These are phyloP conservation scores for Nasonia longicornis DNA, from an alignment of 1,140 invertebrate species.

Conservation along the genomic window DNA sequence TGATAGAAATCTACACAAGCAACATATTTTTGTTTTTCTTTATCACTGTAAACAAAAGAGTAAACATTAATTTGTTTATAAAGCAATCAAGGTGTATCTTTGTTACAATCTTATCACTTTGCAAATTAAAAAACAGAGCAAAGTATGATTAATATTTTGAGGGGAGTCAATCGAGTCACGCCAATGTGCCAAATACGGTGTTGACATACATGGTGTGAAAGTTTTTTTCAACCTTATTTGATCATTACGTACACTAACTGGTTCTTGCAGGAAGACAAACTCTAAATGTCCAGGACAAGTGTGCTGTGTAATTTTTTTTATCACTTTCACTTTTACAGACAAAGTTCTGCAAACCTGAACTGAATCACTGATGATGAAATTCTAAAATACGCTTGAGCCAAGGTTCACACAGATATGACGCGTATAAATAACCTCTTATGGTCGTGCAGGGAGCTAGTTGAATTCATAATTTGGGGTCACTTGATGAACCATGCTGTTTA, in stretches of 20 bases:
- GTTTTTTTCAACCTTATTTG: constrained; percentile 55
- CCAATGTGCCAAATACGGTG: constrained; percentile 12
- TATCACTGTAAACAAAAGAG: not conserved
- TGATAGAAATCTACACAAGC: not conserved
- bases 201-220: constrained; percentile 67
- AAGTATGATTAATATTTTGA: not conserved
- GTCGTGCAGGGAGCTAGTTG: not conserved
- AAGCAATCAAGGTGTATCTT: too few relatives aligned
- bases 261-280: constrained; percentile 40
- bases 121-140: not conserved
- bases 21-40: not conserved
- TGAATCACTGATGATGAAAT: constrained; percentile 6
- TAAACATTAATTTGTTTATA: too few relatives aligned
- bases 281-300: constrained; percentile 26
- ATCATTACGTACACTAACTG: constrained; percentile 29
- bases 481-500: not conserved
- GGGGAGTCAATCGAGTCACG: constrained; percentile 12
- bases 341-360: not conserved
- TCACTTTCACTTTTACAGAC: constrained; percentile 34
- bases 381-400: constrained; percentile 5
- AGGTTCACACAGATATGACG: not conserved
- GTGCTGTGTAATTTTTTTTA: constrained; percentile 20
- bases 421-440: not conserved
- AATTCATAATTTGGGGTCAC: constrained; percentile 15
- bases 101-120: not conserved